These are phyloP conservation scores for Drosophila meridiana DNA, from an alignment of 2,888 invertebrate species.

Conservation along the genomic window DNA sequence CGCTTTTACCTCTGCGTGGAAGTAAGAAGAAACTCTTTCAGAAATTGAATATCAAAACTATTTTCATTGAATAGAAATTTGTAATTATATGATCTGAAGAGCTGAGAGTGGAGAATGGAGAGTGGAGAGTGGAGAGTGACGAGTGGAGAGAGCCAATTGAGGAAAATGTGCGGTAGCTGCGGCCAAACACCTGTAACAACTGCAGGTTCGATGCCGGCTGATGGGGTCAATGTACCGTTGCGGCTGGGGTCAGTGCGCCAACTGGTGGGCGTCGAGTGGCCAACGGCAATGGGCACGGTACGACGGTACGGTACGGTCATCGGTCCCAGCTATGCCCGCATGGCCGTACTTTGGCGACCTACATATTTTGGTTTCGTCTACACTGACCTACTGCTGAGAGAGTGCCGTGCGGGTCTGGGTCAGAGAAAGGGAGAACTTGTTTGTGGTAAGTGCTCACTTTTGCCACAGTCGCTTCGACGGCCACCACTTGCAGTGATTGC, in stretches of 20 bases:
- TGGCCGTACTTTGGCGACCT: conserved; percentile 39
- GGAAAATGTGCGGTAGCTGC: conserved; percentile 1
- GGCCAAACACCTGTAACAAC: conserved; percentile 7
- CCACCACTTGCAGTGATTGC: conserved; percentile 47
- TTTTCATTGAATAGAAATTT: conserved; percentile 10
- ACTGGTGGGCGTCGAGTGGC: conserved; percentile 40
- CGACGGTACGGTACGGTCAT: conserved; percentile 24
- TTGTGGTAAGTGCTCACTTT: conserved; percentile 60
- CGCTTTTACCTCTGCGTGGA: conserved; percentile 1
- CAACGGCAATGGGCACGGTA: conserved; percentile 23
- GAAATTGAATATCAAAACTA: conserved; percentile 1
- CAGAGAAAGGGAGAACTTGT: conserved; percentile 72
- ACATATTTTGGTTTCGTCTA: conserved; percentile 47
- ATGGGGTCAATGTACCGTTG: conserved; percentile 48
- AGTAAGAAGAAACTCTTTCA: background rate
- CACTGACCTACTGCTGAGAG: conserved; percentile 62
- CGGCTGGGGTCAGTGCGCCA: conserved; percentile 45
- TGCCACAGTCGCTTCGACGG: conserved; percentile 43
- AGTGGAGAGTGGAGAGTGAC: background rate
- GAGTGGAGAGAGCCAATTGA: background rate
- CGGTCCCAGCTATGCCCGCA: conserved; percentile 22
- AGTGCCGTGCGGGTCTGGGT: conserved; percentile 63
- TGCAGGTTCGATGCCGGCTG: conserved; percentile 6
- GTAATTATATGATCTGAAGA: background rate
- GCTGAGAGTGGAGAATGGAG: background rate